Base-by-base conservation (phyloP, 2,797 vertebrate species). In the Chaunax sp. region DNA sequence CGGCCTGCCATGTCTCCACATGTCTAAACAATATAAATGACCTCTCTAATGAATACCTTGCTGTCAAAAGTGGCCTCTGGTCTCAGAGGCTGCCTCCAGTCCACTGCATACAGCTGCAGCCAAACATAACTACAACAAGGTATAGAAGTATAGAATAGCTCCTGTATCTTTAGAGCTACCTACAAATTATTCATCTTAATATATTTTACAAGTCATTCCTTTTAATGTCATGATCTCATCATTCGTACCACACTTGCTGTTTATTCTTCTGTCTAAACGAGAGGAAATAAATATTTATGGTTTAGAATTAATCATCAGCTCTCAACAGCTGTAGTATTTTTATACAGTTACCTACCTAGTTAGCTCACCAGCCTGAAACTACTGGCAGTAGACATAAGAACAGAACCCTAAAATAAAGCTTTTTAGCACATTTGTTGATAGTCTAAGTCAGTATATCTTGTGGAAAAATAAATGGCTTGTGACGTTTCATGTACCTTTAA, bases 261-360 rank as follows among this genome's bases (percentile, higher is more conserved):
- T 64, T 56, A 61, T 64, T 2, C 2, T 23, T 10, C 3, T 2
- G 22, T 59, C 43, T 28, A 65, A 79, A 59, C 47, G 30, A 44
- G 6, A n/a, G 3, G 37, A 37, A 37, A 33, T 25, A 60, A 68
- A 59, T 60, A 19, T 73, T 75, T 62, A 9, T 7, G 8, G 15
- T 53, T 47, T 1, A 47, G 26, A 41, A 30, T 70, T 11, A 40
- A 37, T 61, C 15, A 64, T n/a, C 52, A 12, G 0, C 26, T 19
- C 6, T 25, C 6, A 67, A 26, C 30, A 20, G 16, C 35, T 50
- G 26, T 30, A n/a, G 20, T 35, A 6, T 22, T 10, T 14, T n/a
- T 19, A 25, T 19, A 23, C 9, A 20, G 8, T 23, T 64, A 16
- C 1, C 1, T 11, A 0, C 4, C 3, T 35, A 16, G 25, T 47